Evolutionary conservation across 2,888 invertebrate genomes (phyloP).

Genomic region (Graphium colonna): DNA sequence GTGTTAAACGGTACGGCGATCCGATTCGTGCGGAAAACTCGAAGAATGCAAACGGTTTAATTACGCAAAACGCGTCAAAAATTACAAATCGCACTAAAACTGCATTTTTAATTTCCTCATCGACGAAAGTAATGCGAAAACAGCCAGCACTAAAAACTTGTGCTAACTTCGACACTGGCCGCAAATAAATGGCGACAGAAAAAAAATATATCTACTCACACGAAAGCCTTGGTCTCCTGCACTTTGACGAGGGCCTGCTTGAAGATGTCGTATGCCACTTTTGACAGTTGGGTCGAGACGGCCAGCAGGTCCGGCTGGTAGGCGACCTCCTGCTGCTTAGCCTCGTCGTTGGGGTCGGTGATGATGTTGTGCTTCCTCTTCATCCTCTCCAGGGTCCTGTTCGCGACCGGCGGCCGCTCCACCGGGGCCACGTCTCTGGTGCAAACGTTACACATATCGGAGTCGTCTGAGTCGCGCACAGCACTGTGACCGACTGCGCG

Average conservation of each 20-base stretch:
- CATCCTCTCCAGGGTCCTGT: slow-evolving; percentile 52
- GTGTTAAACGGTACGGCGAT: neutral
- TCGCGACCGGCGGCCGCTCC: slow-evolving; percentile 38
- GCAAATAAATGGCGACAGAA: slow-evolving; percentile 3
- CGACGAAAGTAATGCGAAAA: no score
- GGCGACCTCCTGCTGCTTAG: slow-evolving; percentile 58
- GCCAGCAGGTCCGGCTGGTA: slow-evolving; percentile 74
- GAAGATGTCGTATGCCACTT: slow-evolving; percentile 58
- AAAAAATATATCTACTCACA: slow-evolving; percentile 60
- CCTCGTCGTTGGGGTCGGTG: slow-evolving; percentile 55
- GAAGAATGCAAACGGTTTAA: neutral
- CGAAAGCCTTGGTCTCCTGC: slow-evolving; percentile 69
- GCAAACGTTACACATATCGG: slow-evolving; percentile 69
- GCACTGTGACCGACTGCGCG: slow-evolving; percentile 27
- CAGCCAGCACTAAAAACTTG: no score
- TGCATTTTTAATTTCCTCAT: no score
- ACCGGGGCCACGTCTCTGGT: slow-evolving; percentile 48
- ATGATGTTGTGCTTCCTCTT: slow-evolving; percentile 69
- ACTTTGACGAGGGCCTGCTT: slow-evolving; percentile 50
- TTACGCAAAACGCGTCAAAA: no score
- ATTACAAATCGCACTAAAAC: no score
- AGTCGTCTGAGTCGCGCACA: slow-evolving; percentile 24
- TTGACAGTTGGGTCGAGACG: slow-evolving; percentile 69
- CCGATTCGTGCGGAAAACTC: neutral
- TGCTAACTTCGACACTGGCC: no score